Evolutionary conservation across 2,888 invertebrate genomes (phyloP).

Genomic region (Antitype chi): DNA sequence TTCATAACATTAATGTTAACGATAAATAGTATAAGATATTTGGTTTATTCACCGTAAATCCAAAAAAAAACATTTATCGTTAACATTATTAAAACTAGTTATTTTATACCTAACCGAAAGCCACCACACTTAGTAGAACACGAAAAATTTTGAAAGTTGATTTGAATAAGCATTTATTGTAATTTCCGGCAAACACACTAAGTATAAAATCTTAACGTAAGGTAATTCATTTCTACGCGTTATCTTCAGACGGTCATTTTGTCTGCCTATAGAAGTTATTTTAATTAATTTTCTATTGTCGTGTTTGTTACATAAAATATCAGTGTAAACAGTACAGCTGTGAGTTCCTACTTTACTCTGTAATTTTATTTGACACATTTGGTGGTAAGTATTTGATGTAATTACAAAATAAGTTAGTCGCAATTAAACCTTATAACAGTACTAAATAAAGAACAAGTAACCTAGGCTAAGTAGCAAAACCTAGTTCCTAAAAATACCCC

Average conservation of each 20-base stretch:
- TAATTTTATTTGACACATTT: too few species aligned
- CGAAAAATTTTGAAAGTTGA: too few species aligned
- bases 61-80: too few species aligned
- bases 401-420: not conserved
- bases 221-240: not conserved
- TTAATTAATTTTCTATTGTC: too few species aligned
- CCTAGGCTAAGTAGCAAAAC: not conserved
- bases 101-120: not conserved
- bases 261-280: too few species aligned
- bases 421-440: not conserved
- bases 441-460: constrained; percentile 2
- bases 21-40: rapidly evolving
- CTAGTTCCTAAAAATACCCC: constrained; percentile 30
- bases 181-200: not conserved
- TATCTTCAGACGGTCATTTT: not conserved
- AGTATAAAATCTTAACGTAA: not conserved
- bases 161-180: not conserved
- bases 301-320: too few species aligned
- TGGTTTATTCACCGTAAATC: too few species aligned
- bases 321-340: too few species aligned
- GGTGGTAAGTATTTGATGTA: too few species aligned
- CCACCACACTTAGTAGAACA: not conserved
- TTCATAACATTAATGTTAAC: not conserved
- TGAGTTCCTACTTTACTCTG: too few species aligned
- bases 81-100: too few species aligned